A percentile compares a stretch with the other conserved stretches of the same genome.
These are phyloP conservation scores for Eclectus roratus DNA, from an alignment of 2,113 vertebrate genomes.

Conservation along the genomic window DNA sequence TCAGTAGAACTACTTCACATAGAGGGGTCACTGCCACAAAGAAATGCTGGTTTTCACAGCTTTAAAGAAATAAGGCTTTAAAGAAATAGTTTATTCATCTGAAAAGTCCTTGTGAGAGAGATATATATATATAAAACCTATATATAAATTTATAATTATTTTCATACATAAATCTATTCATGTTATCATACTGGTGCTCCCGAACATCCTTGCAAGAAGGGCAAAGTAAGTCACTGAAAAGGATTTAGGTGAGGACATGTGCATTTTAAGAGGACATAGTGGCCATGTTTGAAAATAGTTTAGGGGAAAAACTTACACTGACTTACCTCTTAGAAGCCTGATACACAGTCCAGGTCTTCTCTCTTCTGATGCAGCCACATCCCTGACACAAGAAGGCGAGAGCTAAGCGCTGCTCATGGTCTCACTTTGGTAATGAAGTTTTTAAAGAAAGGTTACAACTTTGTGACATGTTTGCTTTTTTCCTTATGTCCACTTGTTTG, in stretches of 20 bases:
- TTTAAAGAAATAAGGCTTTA: neutral
- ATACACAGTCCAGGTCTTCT: neutral
- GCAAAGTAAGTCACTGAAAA: neutral
- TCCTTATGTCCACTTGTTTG: neutral
- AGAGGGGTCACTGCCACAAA: neutral
- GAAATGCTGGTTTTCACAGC: neutral
- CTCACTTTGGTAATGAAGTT: neutral
- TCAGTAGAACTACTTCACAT: neutral
- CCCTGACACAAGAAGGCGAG: neutral
- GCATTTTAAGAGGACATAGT: neutral
- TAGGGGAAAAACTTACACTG: neutral
- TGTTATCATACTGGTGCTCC: neutral
- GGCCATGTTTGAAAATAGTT: neutral
- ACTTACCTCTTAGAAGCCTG: neutral
- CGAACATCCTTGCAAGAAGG: neutral
- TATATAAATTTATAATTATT: neutral
- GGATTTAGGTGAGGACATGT: neutral
- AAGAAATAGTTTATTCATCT: neutral
- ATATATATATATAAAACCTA: neutral
- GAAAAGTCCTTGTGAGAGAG: neutral
- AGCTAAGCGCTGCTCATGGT: neutral
- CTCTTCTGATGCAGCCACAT: neutral
- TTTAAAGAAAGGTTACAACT: neutral
- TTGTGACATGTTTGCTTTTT: neutral
- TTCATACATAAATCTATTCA: accelerated